Evolutionary conservation across 35 echinoderm and acorn worm species (phyloP).

Genomic region (Amphiura filiformis): DNA sequence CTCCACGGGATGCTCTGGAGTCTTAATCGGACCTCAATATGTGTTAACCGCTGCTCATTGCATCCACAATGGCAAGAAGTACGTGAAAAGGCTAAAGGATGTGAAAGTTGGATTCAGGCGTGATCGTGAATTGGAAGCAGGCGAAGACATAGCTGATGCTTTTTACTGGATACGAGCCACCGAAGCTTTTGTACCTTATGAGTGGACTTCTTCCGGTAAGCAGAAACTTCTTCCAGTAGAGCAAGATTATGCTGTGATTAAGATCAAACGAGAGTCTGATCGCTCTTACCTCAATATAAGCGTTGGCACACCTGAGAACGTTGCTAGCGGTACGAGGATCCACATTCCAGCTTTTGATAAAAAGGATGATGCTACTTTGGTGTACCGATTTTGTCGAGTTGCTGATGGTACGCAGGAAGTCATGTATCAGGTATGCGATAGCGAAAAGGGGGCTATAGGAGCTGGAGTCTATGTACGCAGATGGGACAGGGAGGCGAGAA

Average conservation of each 20-base stretch:
- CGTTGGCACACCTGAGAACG: slow-evolving; percentile 51
- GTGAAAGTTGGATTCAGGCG: slow-evolving; percentile 63
- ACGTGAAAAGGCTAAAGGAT: slow-evolving; percentile 49
- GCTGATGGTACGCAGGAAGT: slow-evolving; percentile 49
- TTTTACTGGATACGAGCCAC: slow-evolving; percentile 66
- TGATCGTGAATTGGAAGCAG: slow-evolving; percentile 33
- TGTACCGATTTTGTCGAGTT: slow-evolving; percentile 78
- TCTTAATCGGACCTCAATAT: slow-evolving; percentile 59
- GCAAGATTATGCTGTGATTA: slow-evolving; percentile 82
- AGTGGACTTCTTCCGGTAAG: slow-evolving; percentile 47
- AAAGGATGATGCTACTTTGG: slow-evolving; percentile 33
- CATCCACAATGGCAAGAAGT: slow-evolving; percentile 68
- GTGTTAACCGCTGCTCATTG: slow-evolving; percentile 86
- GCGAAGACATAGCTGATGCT: slow-evolving; percentile 35
- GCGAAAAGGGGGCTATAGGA: slow-evolving; percentile 45
- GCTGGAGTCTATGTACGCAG: slow-evolving; percentile 79
- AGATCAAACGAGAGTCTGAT: slow-evolving; percentile 61
- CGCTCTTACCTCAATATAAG: slow-evolving; percentile 56
- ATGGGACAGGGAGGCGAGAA: slow-evolving; percentile 40
- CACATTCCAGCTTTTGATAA: slow-evolving; percentile 69
- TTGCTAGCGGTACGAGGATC: slow-evolving; percentile 39
- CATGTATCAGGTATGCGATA: slow-evolving; percentile 78
- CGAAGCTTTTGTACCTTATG: slow-evolving; percentile 71
- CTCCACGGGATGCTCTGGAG: slow-evolving; percentile 70
- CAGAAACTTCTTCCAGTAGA: slow-evolving; percentile 58